Base-by-base conservation (phyloP, 2,888 invertebrate species). In the Anagyrus pseudococci region DNA sequence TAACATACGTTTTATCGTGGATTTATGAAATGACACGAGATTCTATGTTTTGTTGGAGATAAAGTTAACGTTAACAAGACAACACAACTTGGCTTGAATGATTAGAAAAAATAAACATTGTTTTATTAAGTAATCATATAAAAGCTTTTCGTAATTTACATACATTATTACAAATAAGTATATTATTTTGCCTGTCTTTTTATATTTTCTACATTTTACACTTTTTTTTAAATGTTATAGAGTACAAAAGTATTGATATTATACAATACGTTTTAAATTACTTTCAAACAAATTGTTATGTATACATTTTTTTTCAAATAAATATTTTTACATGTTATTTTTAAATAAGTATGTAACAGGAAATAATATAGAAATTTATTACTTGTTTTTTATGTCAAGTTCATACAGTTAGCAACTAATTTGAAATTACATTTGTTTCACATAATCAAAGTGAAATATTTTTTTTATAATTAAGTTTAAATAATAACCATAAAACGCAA, bases 121-220 rank as follows among this genome's bases (percentile, higher is more conserved):
- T 61, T 66, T 69, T 62, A 66, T 64, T 67, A 64, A 13, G 10
- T 37, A 37, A 13, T 37, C 33, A 67, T 68, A 65, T 71, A 70
- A 66, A 71, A 70, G 70, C 69, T 63, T 66, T 68, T 64, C 69
- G 66, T 66, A 67, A 69, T 69, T 68, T 69, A 71, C 68, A 73
- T 48, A 37, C 53, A 29, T 57, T n/a, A 44, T 48, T 63, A 63
- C 44, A 63, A 67, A 57, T 60, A n/a, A n/a, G n/a, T n/a, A n/a
- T 62, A 59, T 63, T 54, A 58, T 50, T 40, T 26, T 53, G 56
- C 58, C 17, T 20, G 4, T 43, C 17, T n/a, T 43, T 2, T 17
- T 19, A 17, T 4, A 17, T 37, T 8, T 2, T n/a, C n/a, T n/a
- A n/a, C n/a, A n/a, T 2, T 15, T 4, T 29, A 29, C 29, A 29